A percentile compares a stretch with the other conserved stretches of the same genome.
Evolutionary conservation across 1,140 invertebrate genomes (phyloP).

Genomic region (Rhopalosiphum padi): DNA sequence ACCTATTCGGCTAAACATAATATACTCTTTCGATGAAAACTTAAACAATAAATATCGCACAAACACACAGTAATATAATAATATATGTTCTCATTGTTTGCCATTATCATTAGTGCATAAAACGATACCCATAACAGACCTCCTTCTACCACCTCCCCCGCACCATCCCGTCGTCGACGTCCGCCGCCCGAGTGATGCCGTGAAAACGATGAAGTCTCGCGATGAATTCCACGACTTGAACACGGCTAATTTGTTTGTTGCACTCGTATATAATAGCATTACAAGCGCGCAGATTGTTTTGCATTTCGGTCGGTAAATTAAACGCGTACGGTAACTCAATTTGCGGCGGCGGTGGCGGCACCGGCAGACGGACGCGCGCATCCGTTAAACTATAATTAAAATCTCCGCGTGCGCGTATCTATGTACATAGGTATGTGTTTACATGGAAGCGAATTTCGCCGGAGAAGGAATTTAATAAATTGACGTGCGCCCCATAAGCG

Average conservation of each 20-base stretch:
- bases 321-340: not conserved
- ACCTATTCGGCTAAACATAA: not conserved
- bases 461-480: not conserved
- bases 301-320: slow-evolving; percentile 24
- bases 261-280: not conserved
- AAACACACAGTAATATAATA: not conserved
- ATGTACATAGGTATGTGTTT: not conserved
- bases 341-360: not conserved
- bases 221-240: not conserved
- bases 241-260: not conserved
- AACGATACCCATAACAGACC: too few species aligned
- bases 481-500: not conserved
- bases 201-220: not conserved
- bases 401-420: not conserved
- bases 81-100: not conserved
- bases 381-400: not conserved
- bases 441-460: not conserved
- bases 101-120: not conserved
- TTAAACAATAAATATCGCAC: not conserved
- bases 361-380: not conserved
- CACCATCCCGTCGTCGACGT: too few species aligned
- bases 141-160: too few species aligned
- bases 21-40: not conserved
- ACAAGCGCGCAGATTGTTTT: not conserved
- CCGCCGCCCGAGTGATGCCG: not conserved